Conservation (phyloP, 2,888 invertebrate genomes). For the Tanytarsus gracilentus region DNA sequence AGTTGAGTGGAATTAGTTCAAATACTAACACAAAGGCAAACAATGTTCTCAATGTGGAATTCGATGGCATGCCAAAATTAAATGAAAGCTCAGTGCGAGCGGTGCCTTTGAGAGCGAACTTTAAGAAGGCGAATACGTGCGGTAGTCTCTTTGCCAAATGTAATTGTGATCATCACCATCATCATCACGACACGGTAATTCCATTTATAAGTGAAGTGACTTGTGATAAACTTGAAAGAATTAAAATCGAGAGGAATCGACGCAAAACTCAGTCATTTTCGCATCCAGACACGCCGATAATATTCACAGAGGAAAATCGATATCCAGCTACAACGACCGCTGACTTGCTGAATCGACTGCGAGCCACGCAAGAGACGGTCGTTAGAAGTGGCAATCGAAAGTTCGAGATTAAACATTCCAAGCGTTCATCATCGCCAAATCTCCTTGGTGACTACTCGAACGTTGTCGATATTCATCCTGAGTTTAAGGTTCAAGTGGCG, state of each 20-base stretch:
- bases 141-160: conserved; percentile 39
- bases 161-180: conserved; percentile 33
- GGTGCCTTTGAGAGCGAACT: conserved; percentile 31
- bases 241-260: conserved; percentile 29
- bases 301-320: conserved; percentile 38
- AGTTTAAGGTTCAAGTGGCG: conserved; percentile 37
- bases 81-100: conserved; percentile 22
- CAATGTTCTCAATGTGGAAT: conserved; percentile 4
- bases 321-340: conserved; percentile 32
- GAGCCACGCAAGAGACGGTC: conserved; percentile 31
- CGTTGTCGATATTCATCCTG: conserved; percentile 38
- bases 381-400: conserved; percentile 34
- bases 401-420: conserved; percentile 35
- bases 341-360: conserved; percentile 2
- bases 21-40: conserved; percentile 13
- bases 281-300: conserved; percentile 37
- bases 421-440: conserved; percentile 37
- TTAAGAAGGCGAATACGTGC: conserved; percentile 38
- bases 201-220: conserved; percentile 15
- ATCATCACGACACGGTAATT: conserved; percentile 29
- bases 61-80: conserved; percentile 16
- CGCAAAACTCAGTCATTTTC: conserved; percentile 36
- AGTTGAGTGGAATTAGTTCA: conserved; percentile 21
- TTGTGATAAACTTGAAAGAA: conserved; percentile 29
- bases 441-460: conserved; percentile 35